A percentile compares a stretch with the other conserved stretches of the same genome.
Conservation (phyloP, 2,797 vertebrate species). For the Molossus alvarezi region DNA sequence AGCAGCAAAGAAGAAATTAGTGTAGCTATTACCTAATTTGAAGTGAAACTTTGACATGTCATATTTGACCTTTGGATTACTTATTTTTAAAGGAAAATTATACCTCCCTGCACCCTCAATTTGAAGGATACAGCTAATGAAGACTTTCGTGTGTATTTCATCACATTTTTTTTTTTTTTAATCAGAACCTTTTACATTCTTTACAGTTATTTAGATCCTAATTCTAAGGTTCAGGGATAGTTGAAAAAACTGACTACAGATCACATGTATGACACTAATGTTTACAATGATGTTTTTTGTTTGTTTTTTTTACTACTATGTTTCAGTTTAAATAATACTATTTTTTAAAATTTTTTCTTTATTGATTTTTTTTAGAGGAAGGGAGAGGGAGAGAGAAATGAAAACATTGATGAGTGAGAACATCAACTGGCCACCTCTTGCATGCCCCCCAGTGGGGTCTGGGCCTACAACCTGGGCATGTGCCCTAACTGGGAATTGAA, state of each 20-base stretch:
- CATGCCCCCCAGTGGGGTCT: no score
- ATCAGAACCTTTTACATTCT: conserved; percentile 19
- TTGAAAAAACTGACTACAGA: conserved; percentile 54
- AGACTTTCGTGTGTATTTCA: not conserved
- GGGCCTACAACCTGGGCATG: not conserved
- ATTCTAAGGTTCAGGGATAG: conserved; percentile 32
- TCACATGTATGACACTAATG: not conserved
- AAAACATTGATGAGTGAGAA: not conserved
- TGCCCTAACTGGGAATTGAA: not conserved
- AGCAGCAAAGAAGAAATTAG: conserved; percentile 58
- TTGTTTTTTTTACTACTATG: not conserved
- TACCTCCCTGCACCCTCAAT: not conserved
- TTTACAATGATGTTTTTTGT: conserved; percentile 8
- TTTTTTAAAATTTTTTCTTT: no score
- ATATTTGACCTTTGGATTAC: not conserved
- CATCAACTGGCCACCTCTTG: not conserved
- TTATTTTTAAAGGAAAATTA: conserved; percentile 66
- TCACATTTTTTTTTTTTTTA: not conserved
- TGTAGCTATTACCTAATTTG: conserved; percentile 11
- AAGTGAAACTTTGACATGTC: not conserved
- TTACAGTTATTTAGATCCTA: not conserved
- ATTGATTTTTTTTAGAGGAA: no score
- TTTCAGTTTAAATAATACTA: not conserved
- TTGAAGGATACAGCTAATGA: conserved; percentile 34
- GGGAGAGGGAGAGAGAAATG: no score